Conservation (phyloP, 30 jellyfish, hydroid and myxozoan species). For the Morbakka virulenta region DNA sequence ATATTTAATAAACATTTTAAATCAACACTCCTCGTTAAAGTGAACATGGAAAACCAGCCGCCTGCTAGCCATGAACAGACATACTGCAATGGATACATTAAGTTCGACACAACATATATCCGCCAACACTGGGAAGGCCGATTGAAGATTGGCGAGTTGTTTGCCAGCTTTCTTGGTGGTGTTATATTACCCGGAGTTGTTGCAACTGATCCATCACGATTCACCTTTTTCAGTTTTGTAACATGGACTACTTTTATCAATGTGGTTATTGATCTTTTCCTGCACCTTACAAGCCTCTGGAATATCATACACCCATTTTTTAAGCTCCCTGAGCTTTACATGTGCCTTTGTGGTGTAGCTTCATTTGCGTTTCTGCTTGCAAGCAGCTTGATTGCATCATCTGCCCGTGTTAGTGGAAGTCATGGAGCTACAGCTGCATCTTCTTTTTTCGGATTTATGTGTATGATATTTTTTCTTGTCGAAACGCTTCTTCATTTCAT, state of each 20-base stretch:
- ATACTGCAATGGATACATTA: conserved; percentile 26
- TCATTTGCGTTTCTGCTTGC: conserved; percentile 44
- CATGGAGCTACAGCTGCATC: conserved; percentile 47
- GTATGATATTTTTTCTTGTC: conserved; percentile 52
- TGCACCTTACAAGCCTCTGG: conserved; percentile 58
- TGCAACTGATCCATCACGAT: conserved; percentile 10
- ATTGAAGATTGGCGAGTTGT: conserved; percentile 42
- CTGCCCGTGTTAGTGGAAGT: conserved; percentile 10
- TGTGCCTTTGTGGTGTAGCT: conserved; percentile 55
- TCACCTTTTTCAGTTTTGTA: conserved; percentile 56
- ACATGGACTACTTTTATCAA: conserved; percentile 61
- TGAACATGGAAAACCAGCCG: no score
- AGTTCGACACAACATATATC: conserved; percentile 49
- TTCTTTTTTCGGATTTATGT: conserved; percentile 56
- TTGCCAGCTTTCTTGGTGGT: conserved; percentile 54
- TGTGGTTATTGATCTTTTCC: conserved; percentile 37
- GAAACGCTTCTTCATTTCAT: conserved; percentile 48
- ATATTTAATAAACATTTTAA: no score
- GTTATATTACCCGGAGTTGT: conserved; percentile 46
- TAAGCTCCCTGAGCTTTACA: conserved; percentile 62
- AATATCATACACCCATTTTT: conserved; percentile 27
- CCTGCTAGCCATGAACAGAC: not conserved
- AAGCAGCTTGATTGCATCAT: conserved; percentile 59
- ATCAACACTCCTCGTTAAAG: no score
- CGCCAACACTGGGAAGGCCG: conserved; percentile 59